These are phyloP conservation scores for Stenichneumon culpator DNA, from an alignment of 2,888 invertebrate species.

Conservation along the genomic window DNA sequence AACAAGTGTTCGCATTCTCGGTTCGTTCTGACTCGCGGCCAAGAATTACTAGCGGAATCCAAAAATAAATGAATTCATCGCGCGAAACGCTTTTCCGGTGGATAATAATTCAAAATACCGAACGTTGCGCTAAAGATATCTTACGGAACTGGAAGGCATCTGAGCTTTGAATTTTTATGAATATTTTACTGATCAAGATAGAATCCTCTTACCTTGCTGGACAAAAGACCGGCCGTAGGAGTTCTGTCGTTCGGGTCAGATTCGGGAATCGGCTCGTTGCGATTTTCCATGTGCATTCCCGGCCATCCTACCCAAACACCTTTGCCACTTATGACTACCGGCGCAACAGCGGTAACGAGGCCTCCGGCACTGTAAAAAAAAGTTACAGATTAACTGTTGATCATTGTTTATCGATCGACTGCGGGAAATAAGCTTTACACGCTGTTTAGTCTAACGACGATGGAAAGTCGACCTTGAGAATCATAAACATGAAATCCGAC, in stretches of 20 bases:
- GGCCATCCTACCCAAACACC: constrained; percentile 98
- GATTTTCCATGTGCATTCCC: constrained; percentile 92
- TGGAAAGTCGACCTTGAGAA: constrained; percentile 20
- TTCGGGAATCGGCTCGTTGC: constrained; percentile 93
- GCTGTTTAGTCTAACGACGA: not conserved
- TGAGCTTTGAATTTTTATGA: not conserved
- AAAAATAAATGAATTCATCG: constrained; percentile 42
- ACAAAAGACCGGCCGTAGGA: constrained; percentile 94
- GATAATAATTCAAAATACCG: not conserved
- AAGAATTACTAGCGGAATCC: constrained; percentile 26
- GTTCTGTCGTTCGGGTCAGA: constrained; percentile 94
- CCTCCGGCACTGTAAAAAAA: constrained; percentile 91
- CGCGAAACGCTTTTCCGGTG: not conserved
- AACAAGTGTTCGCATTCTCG: not conserved
- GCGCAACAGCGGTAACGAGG: constrained; percentile 95
- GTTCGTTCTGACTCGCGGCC: constrained; percentile 19
- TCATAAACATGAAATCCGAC: constrained; percentile 39
- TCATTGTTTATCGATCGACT: not conserved
- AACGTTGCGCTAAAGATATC: not conserved
- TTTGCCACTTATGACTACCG: constrained; percentile 93
- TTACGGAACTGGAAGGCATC: not conserved
- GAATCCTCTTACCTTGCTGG: constrained; percentile 89
- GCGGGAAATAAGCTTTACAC: not conserved
- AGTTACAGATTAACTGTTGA: not conserved
- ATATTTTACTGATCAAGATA: not conserved